These are phyloP conservation scores for Platorchestia sp. DNA, from an alignment of 1,140 invertebrate genomes.

Conservation along the genomic window DNA sequence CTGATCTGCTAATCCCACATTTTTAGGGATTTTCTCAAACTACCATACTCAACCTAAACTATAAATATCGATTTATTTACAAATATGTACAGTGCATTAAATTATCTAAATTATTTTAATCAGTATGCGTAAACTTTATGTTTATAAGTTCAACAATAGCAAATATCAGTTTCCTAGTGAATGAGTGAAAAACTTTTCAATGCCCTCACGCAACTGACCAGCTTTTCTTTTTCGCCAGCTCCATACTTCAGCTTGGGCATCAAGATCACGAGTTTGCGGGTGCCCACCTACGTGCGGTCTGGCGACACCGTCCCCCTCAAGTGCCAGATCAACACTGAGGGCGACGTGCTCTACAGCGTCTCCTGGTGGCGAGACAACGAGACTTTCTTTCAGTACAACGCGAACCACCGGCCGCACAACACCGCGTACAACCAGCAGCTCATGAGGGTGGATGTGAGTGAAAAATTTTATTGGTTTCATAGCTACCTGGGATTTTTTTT, in stretches of 20 bases:
- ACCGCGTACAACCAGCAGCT: neutral
- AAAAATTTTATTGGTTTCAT: too few species aligned
- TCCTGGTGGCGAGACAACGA: constrained; percentile 35
- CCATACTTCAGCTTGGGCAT: constrained; percentile 13
- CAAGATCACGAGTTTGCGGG: constrained; percentile 29
- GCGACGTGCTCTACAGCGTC: constrained; percentile 18
- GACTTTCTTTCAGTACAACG: constrained; percentile 27
- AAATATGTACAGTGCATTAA: too few species aligned
- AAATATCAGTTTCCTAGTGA: neutral
- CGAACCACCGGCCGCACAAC: neutral
- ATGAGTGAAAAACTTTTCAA: too few species aligned
- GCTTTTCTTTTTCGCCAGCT: neutral
- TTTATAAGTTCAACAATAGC: neutral
- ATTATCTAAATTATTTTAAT: too few species aligned
- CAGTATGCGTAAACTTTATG: too few species aligned
- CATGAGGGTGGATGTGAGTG: constrained; percentile 32
- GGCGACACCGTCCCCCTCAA: constrained; percentile 5
- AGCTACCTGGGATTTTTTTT: too few species aligned
- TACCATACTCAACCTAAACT: too few species aligned
- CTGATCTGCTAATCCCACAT: too few species aligned
- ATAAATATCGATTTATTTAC: too few species aligned
- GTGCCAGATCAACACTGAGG: constrained; percentile 27
- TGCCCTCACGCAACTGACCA: neutral
- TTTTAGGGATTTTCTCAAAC: too few species aligned
- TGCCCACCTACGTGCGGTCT: neutral